These are phyloP conservation scores for Brienomyrus brachyistius DNA, from an alignment of 2,113 vertebrate genomes.

Conservation along the genomic window DNA sequence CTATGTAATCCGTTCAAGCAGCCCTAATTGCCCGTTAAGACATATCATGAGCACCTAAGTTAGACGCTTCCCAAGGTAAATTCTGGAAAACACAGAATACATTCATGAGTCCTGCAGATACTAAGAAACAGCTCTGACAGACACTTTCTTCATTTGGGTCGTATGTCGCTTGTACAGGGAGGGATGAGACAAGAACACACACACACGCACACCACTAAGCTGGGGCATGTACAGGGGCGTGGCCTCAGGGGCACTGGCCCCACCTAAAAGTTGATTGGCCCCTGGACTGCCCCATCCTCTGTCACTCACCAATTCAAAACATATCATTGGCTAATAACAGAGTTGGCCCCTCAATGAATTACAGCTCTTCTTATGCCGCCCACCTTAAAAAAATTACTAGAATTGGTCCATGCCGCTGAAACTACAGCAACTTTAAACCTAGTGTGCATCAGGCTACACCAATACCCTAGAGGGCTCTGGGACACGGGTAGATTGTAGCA, in stretches of 20 bases:
- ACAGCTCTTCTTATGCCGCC: not conserved
- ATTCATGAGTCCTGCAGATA: not conserved
- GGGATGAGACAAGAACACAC: not conserved
- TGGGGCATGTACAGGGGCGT: not conserved
- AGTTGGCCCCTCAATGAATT: not conserved
- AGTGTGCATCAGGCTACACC: not conserved
- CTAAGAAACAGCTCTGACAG: not conserved
- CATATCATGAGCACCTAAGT: not conserved
- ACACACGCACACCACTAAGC: not conserved
- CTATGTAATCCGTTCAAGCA: not conserved
- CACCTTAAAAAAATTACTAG: not conserved
- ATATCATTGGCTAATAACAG: not conserved
- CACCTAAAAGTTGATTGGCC: not conserved
- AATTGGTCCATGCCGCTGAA: not conserved
- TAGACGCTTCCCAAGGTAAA: not conserved
- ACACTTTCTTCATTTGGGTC: not conserved
- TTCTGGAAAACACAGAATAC: not conserved
- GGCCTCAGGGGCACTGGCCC: not conserved
- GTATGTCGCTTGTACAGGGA: not conserved
- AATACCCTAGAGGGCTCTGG: not conserved
- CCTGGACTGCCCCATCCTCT: not conserved
- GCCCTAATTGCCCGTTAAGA: not conserved
- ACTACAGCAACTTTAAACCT: not conserved
- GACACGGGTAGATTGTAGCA: constrained; percentile 16
- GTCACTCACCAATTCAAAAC: not conserved